Base-by-base conservation (phyloP, 2,113 vertebrate genomes). In the Pelusios castaneus region DNA sequence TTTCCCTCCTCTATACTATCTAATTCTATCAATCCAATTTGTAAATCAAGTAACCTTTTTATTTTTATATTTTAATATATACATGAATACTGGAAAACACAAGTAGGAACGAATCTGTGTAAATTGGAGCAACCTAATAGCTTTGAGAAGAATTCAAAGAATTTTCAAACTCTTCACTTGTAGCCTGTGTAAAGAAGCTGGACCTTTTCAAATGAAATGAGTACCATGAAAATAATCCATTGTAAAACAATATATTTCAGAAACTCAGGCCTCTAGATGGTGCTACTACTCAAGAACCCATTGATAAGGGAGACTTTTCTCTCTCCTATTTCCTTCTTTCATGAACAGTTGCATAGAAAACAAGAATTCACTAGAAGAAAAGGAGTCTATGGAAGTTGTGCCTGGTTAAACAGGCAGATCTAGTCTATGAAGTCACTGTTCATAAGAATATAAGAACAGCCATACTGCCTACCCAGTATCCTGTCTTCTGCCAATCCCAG, bases 221-320 rank as follows among this genome's bases (percentile, higher is more conserved):
- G 10, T 31, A 16, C 2, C 31, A 8, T 58, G 11, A 7, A 47
- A 63, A 16, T 45, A 63, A 13, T 70, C 79, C 45, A 55, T 31
- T 31, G 56, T 82, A 70, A 51, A 93, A 60, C 43, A 43, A 83
- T 78, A 38, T 70, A 19, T n/a, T 82, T 73, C 34, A 54, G 82
- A 79, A 81, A 31, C 5, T 6, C 38, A 5, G 91, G 58, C 91
- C 94, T 49, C 93, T 96, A 96, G 93, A 52, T 96, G 94, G 94
- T 93, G 94, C 95, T 94, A 0, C 87, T 89, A 94, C 27, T 89
- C 80, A 95, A 87, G 85, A 38, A 52, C 89, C 80, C 49, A 3
- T 60, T 85, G 41, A 84, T 43, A 2, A 75, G 47, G 63, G 79
- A 80, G 25, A 45, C 63, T 4, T 90, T 94, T 43, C 22, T 93